Conservation (phyloP, 1,140 invertebrate species). For the Rhagoletis zephyria region DNA sequence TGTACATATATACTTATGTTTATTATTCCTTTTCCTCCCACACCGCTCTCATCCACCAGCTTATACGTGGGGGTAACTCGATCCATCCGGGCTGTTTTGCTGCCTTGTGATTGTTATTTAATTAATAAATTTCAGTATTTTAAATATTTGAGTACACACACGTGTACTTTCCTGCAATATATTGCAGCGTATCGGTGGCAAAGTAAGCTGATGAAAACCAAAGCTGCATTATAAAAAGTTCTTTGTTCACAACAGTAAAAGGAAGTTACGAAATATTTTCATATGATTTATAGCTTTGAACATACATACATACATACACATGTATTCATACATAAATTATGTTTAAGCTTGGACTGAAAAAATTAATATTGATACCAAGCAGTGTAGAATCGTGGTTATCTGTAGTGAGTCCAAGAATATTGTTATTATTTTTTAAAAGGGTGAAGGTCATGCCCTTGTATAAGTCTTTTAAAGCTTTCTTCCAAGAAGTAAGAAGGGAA, state of each 20-base stretch:
- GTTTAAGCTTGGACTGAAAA: no score
- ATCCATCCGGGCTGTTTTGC: background rate
- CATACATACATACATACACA: background rate
- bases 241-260: background rate
- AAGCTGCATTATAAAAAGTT: background rate
- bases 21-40: no score
- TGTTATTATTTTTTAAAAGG: no score
- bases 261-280: background rate
- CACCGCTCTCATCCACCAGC: background rate
- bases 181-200: background rate
- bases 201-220: conserved; percentile 22
- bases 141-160: conserved; percentile 16
- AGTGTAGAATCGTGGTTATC: no score
- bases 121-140: conserved; percentile 48
- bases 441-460: no score
- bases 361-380: no score
- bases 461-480: no score
- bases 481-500: no score
- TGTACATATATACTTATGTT: no score
- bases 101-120: conserved; percentile 41
- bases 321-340: background rate
- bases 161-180: background rate
- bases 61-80: background rate
- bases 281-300: background rate
- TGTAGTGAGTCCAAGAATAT: no score